Base-by-base conservation (phyloP, 2,888 invertebrate genomes). In the Adineta ricciae region DNA sequence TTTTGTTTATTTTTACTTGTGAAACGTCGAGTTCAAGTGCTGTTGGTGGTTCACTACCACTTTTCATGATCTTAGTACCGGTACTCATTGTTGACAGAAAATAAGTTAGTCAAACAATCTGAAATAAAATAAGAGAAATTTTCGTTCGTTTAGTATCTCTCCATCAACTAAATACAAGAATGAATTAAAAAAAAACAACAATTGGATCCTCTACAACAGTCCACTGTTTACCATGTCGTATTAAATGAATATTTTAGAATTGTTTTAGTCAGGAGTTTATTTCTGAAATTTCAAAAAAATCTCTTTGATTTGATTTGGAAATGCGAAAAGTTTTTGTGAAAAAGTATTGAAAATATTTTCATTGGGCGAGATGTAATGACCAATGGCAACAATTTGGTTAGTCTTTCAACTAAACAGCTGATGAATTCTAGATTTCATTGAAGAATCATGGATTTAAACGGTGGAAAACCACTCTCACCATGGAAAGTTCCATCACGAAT, bases 1-100 rank as follows among this genome's bases (percentile, higher is more conserved):
- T 19, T 11, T 46, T 46, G 5, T 27, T 32, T 32, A 16, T 64
- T 14, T 27, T 8, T 78, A 78, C 78, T 41, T 78, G 78, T 32
- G 78, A 38, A 41, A 78, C 41, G 41, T 78, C 78, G 5, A 78
- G n/a, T 78, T 78, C 78, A 0, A 78, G 24, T 8, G 78, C 9
- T 11, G 78, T 41, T 78, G 78, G 78, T 41, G 78, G 21, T 78
- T 78, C 78, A 78, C 78, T n/a, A 41, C 78, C 78, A 78, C 78
- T 78, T 78, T 78, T 78, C 24, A 78, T 24, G 38, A 78, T 78
- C n/a, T 78, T 78, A 41, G 78, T 64, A 64, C 64, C 64, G 64
- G 64, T 64, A 64, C 32, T 64, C 64, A 64, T 64, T 64, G 64
- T 64, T 64, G 64, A 64, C 64, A 64, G 32, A 2, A 16, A 50